Base-by-base conservation (phyloP, 1,140 invertebrate species). In the Frieseomelitta varia region DNA sequence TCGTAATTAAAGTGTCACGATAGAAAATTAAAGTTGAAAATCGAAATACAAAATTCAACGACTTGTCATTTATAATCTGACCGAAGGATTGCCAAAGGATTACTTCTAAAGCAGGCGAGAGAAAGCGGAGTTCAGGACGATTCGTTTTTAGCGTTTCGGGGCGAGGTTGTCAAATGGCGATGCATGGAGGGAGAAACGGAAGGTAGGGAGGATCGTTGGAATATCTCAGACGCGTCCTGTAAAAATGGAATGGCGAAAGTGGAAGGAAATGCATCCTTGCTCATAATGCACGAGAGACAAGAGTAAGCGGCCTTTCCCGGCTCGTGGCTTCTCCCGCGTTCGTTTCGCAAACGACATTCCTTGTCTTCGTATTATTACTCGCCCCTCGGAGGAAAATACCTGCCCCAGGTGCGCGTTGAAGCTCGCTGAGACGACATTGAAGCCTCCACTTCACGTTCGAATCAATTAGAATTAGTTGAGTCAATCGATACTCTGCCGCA, bases 181-280 rank as follows among this genome's bases (percentile, higher is more conserved):
- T 51, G 79, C 79, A 81, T 51, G 39, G 72, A 58, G 47, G 27
- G 1, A 0, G 19, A 65, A 12, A 19, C 3, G 19, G 51, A n/a
- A 24, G 21, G n/a, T 47, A 6, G 39, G 17, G 14, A 51, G n/a
- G 53, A 53, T 76, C 27, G 53, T 77, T 55, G 51, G 8, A 65
- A 68, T 68, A 77, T 77, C 61, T 30, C 19, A 65, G 61, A 1
- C 30, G 65, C n/a, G 53, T 68, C n/a, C 11, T 47, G 81, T 77
- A 82, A 77, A 77, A 82, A 74, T 73, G 80, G 34, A 76, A 82
- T 55, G 80, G 73, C 73, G 51, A 55, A 75, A 69, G 75, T 79
- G 76, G 76, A 61, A 51, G 81, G 68, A 79, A 84, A 84, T 72
- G 81, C 81, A 65, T 72, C 68, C 68, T 72, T 71, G 27, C 67